Base-by-base conservation (phyloP, 2,888 invertebrate species). In the Chromoteleia sp. region DNA sequence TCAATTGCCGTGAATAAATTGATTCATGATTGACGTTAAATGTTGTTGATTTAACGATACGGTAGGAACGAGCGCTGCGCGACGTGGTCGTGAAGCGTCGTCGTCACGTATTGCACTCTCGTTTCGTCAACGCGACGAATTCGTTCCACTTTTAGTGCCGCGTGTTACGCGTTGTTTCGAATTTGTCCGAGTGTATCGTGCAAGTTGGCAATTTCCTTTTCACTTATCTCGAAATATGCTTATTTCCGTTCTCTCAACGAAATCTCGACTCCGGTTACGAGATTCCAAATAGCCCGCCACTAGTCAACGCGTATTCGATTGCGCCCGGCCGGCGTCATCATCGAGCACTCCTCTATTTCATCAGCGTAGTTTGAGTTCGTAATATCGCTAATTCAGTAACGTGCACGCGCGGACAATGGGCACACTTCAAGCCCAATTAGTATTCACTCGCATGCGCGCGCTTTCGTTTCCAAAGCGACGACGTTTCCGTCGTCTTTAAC, bases 141-240 rank as follows among this genome's bases (percentile, higher is more conserved):
- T 65, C 45, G 30, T 41, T 63, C 30, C 30, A 65, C 29, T 65
- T 58, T 67, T 58, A 10, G 15, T 14, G 17, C n/a, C 36, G 17
- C 52, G 39, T 36, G 36, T 39, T 33, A 70, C 52, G 61, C 63
- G 52, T 65, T 68, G 59, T 77, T 68, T 36, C 36, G 21, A 59
- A 56, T 45, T 21, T 54, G 68, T 36, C 54, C 54, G 17, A 67
- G 43, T 76, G 29, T 50, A 68, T 68, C 76, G 68, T 43, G 61
- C 21, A 54, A 68, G 68, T 68, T 76, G 59, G 76, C 68, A 68
- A 76, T 76, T 76, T 76, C 76, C 76, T 76, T 68, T 61, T 19
- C 68, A 61, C 68, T 76, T 76, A 76, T 76, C 68, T 50, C 15
- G 33, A 68, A 68, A 67, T 67, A 33, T 10, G 67, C 52, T 76